Evolutionary conservation across 2,888 invertebrate genomes (phyloP).

Genomic region (Tinea semifulvella): DNA sequence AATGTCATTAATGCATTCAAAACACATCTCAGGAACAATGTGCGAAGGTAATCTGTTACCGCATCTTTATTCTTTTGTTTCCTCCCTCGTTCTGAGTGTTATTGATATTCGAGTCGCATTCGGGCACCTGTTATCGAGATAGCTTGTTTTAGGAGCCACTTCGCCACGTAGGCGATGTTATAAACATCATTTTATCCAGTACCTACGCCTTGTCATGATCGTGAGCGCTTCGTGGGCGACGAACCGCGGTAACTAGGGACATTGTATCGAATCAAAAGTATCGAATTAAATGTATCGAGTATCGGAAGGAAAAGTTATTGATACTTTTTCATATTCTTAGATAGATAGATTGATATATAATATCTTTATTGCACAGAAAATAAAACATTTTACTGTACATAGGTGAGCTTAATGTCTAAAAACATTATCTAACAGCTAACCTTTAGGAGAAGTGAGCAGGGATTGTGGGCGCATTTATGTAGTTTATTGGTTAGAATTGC

Average conservation of each 20-base stretch:
- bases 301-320: no score
- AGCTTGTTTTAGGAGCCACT: constrained; percentile 9
- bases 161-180: constrained; percentile 7
- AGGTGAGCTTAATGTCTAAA: no score
- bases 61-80: constrained; percentile 2
- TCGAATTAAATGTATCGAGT: no score
- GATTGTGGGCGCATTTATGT: no score
- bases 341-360: no score
- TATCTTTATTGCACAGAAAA: no score
- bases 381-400: no score
- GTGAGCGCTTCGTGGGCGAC: constrained; percentile 32
- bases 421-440: no score
- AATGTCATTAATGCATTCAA: not conserved
- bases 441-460: no score
- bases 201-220: constrained; percentile 40
- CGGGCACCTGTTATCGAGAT: constrained; percentile 38
- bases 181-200: constrained; percentile 11
- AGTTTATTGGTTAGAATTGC: no score
- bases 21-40: not conserved
- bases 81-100: constrained; percentile 21
- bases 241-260: constrained; percentile 12
- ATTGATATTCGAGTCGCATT: constrained; percentile 48
- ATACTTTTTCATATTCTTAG: no score
- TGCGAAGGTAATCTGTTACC: constrained; percentile 6
- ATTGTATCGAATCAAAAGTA: no score